Conservation (phyloP, 2,888 invertebrate genomes). For the Morpho deidamia region DNA sequence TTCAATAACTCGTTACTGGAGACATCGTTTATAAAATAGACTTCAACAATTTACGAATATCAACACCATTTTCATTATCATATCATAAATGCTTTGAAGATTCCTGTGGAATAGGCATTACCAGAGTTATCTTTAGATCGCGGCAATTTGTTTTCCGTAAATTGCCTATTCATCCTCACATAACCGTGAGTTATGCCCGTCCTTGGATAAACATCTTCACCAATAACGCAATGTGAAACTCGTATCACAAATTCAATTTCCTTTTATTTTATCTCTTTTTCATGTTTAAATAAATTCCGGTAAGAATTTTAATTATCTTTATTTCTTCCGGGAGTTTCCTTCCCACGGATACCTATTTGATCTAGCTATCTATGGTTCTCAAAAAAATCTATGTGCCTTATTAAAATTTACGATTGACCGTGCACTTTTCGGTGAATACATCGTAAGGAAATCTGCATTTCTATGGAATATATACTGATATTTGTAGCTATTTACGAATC, state of each 20-base stretch:
- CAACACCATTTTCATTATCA: slow-evolving; percentile 7
- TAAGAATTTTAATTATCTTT: background rate
- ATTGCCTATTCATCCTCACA: slow-evolving; percentile 62
- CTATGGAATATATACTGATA: too few species aligned
- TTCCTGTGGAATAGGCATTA: slow-evolving; percentile 13
- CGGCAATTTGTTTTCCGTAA: slow-evolving; percentile 55
- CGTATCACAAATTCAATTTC: slow-evolving; percentile 27
- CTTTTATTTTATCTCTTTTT: background rate
- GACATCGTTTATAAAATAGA: too few species aligned
- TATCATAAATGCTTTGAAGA: slow-evolving; percentile 10
- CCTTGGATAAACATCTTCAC: slow-evolving; percentile 32
- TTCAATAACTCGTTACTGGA: too few species aligned
- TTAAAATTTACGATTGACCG: too few species aligned
- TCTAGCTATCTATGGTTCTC: too few species aligned
- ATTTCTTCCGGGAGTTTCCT: too few species aligned
- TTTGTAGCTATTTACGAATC: too few species aligned
- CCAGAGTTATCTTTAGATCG: slow-evolving; percentile 50
- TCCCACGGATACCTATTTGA: too few species aligned
- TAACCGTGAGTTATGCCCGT: slow-evolving; percentile 50
- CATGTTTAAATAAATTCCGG: background rate
- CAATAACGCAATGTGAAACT: slow-evolving; percentile 33
- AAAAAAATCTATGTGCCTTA: too few species aligned
- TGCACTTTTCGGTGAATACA: too few species aligned
- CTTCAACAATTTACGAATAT: background rate
- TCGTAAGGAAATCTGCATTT: too few species aligned